These are phyloP conservation scores for Sorex araneus DNA, from an alignment of 2,113 vertebrate genomes.

Conservation along the genomic window DNA sequence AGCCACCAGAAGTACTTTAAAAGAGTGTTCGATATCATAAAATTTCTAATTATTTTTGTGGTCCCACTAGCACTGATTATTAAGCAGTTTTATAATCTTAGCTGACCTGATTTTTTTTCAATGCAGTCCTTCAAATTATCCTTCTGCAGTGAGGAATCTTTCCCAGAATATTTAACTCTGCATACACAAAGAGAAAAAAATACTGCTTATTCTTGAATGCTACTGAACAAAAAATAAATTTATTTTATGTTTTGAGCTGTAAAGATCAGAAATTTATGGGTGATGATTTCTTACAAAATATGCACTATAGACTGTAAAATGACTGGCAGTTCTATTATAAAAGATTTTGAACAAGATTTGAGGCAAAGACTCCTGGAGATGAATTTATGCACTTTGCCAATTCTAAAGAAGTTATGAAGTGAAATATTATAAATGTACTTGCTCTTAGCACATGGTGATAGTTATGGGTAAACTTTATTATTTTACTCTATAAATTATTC, in stretches of 20 bases:
- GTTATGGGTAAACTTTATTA: not conserved
- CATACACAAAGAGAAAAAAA: slow-evolving; percentile 75
- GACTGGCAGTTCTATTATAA: slow-evolving; percentile 79
- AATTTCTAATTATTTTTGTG: slow-evolving; percentile 75
- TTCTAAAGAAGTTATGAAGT: slow-evolving; percentile 55
- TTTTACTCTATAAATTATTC: slow-evolving; percentile 15
- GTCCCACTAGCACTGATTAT: slow-evolving; percentile 67
- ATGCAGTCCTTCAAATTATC: slow-evolving; percentile 55
- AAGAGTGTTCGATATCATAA: slow-evolving; percentile 46
- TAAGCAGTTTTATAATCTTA: slow-evolving; percentile 77
- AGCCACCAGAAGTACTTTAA: slow-evolving; percentile 63
- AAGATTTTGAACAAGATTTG: slow-evolving; percentile 73
- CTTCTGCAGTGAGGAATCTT: slow-evolving; percentile 70
- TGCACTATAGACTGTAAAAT: slow-evolving; percentile 23
- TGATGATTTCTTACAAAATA: slow-evolving; percentile 76
- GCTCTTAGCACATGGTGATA: slow-evolving; percentile 29
- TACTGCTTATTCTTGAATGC: slow-evolving; percentile 68
- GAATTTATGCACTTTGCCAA: slow-evolving; percentile 70
- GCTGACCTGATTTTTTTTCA: slow-evolving; percentile 69
- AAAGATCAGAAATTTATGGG: slow-evolving; percentile 81
- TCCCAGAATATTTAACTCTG: slow-evolving; percentile 73
- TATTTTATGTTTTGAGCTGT: slow-evolving; percentile 78
- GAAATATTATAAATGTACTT: slow-evolving; percentile 52
- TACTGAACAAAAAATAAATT: slow-evolving; percentile 79
- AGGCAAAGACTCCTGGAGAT: slow-evolving; percentile 53